These are phyloP conservation scores for Eublepharis macularius DNA, from an alignment of 2,113 vertebrate genomes.

Conservation along the genomic window DNA sequence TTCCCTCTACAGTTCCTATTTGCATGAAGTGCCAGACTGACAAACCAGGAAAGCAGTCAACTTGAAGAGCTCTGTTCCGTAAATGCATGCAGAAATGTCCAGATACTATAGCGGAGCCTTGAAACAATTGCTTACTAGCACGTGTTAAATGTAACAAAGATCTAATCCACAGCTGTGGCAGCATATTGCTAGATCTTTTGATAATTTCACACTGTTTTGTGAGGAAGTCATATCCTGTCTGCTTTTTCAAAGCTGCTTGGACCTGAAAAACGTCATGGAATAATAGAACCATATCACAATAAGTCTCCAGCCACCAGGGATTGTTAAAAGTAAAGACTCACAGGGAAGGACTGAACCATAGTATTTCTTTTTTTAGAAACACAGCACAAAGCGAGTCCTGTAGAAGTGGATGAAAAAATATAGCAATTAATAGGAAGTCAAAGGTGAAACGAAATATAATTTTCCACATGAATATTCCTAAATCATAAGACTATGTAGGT, in stretches of 20 bases:
- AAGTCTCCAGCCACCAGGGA: neutral
- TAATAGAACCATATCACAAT: neutral
- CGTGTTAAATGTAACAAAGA: neutral
- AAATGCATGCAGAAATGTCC: neutral
- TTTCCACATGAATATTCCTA: neutral
- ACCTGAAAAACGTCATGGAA: neutral
- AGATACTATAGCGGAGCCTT: neutral
- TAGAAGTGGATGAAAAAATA: neutral
- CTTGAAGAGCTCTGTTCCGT: neutral
- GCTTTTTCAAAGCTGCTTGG: neutral
- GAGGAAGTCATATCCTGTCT: neutral
- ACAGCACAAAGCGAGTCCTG: no score
- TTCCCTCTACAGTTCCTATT: neutral
- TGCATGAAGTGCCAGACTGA: neutral
- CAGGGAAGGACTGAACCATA: neutral
- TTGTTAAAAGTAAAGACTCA: neutral
- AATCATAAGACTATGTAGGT: neutral
- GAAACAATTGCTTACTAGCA: neutral
- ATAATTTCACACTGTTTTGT: neutral
- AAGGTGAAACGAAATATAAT: neutral
- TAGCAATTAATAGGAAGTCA: neutral
- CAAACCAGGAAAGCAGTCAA: slow-evolving; percentile 1
- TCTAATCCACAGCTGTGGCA: neutral
- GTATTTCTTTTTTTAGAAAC: neutral
- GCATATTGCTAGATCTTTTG: neutral